Conservation (phyloP, 2,113 vertebrate genomes). For the Pedetes capensis region DNA sequence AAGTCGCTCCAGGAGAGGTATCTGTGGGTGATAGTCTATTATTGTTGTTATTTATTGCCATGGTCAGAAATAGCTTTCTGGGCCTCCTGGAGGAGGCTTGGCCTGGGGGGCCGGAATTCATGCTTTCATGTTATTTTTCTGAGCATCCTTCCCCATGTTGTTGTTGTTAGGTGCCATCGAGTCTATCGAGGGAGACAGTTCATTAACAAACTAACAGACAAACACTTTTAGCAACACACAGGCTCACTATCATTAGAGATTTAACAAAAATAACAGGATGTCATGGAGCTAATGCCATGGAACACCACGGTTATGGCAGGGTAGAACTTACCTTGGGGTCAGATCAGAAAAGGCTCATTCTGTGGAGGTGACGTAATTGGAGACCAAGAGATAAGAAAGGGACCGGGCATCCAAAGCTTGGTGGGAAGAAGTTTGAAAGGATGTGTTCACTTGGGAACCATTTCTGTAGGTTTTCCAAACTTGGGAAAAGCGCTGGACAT, state of each 20-base stretch:
- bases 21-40: background rate
- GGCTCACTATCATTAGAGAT: background rate
- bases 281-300: background rate
- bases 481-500: background rate
- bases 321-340: background rate
- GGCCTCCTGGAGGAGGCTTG: background rate
- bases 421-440: background rate
- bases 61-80: background rate
- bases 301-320: accelerated
- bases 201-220: accelerated
- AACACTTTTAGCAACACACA: background rate
- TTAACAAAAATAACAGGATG: background rate
- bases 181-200: background rate
- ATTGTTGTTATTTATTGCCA: background rate
- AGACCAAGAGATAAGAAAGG: background rate
- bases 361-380: background rate
- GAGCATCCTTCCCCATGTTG: background rate
- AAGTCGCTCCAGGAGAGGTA: background rate
- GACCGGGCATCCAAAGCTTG: background rate
- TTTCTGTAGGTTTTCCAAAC: background rate
- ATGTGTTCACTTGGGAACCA: background rate
- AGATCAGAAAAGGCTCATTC: background rate
- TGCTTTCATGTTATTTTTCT: background rate
- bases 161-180: too few relatives aligned
- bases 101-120: background rate